A percentile compares a stretch with the other conserved stretches of the same genome.
phyloP scores from a whole-genome alignment of 2,888 invertebrate species.

The Sabatieria punctata region DNA sequence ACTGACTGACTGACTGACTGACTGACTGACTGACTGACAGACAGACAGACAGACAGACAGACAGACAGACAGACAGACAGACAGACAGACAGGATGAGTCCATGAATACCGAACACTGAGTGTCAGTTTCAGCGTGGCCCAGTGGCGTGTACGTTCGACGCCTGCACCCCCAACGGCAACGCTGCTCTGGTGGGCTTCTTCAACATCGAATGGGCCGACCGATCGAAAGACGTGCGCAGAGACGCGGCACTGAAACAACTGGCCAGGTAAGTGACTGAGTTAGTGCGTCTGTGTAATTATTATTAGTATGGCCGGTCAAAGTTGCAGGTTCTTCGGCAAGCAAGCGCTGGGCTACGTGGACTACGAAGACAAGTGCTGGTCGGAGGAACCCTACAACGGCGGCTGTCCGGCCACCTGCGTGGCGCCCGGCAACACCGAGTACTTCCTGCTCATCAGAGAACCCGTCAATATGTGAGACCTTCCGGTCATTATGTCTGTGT shows the following conservation, averaged over 20 bases:
- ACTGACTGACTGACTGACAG: no score
- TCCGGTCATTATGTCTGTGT: no score
- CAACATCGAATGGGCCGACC: slow-evolving; percentile 14
- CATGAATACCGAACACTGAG: no score
- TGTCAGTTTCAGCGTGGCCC: slow-evolving; percentile 7
- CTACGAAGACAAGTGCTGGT: slow-evolving; percentile 34
- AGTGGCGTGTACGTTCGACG: slow-evolving; percentile 30
- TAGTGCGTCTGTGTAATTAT: no score
- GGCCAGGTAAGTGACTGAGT: no score
- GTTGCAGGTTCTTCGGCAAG: slow-evolving; percentile 17
- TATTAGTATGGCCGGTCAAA: no score
- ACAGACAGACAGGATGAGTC: no score
- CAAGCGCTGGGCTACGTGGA: slow-evolving; percentile 15
- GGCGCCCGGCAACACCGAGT: slow-evolving; percentile 27
- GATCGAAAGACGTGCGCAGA: slow-evolving; percentile 25
- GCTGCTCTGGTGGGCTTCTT: slow-evolving; percentile 35
- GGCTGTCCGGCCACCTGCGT: slow-evolving; percentile 34
- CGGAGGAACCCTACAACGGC: slow-evolving; percentile 34
- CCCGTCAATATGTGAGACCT: slow-evolving; percentile 13
- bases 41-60: no score
- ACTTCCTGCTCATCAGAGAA: slow-evolving; percentile 14
- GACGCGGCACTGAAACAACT: slow-evolving; percentile 32
- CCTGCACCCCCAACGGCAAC: slow-evolving; percentile 26
- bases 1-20: no score
- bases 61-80: no score